A percentile compares a stretch with the other conserved stretches of the same genome.
Evolutionary conservation across 2,797 vertebrate species (phyloP).

Genomic region (Anabacerthia variegaticeps): DNA sequence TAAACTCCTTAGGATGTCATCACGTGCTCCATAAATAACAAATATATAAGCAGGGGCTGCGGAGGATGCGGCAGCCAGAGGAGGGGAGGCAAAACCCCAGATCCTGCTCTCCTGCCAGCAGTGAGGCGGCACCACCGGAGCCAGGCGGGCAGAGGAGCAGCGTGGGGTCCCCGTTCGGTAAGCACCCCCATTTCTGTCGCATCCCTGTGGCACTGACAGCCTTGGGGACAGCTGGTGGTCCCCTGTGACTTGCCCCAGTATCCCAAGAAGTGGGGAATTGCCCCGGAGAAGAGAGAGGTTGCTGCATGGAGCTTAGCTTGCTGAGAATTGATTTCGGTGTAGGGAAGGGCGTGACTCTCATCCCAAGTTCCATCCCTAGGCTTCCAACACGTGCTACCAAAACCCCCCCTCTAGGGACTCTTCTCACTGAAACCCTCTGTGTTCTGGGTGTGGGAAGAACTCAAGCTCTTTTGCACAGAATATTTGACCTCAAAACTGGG

Average conservation of each 20-base stretch:
- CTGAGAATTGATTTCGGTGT: background rate
- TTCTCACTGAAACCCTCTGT: fast-evolving
- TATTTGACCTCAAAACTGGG: background rate
- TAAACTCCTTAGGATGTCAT: slow-evolving; percentile 61
- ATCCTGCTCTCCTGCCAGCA: background rate
- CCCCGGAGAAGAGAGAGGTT: background rate
- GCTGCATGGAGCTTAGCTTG: background rate
- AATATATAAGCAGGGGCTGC: slow-evolving; percentile 44
- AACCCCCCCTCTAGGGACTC: background rate
- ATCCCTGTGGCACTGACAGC: background rate
- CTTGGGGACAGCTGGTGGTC: background rate
- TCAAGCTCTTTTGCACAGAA: background rate
- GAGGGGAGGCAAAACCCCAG: background rate
- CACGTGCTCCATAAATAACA: slow-evolving; percentile 64
- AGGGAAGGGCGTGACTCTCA: background rate
- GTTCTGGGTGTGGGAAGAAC: background rate
- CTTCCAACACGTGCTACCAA: background rate
- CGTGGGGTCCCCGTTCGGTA: background rate
- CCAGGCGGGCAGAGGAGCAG: background rate
- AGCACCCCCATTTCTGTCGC: background rate
- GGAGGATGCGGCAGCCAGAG: background rate
- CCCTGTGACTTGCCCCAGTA: fast-evolving
- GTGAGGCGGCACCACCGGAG: background rate
- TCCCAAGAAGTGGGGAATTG: background rate
- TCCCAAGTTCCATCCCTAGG: background rate